Evolutionary conservation across 2,888 invertebrate genomes (phyloP).

Genomic region (Synergus itoensis): DNA sequence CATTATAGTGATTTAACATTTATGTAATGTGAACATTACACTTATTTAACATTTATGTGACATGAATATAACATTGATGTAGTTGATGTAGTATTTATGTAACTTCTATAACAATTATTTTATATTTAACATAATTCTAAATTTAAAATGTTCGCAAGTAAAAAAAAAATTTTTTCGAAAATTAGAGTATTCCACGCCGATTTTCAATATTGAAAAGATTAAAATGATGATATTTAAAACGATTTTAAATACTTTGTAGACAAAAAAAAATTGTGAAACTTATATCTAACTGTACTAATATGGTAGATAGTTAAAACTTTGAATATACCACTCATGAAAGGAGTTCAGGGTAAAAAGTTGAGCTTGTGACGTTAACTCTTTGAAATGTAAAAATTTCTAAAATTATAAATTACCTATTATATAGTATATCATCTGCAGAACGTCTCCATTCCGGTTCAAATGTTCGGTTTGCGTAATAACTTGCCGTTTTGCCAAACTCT

Average conservation of each 20-base stretch:
- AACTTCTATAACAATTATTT: too few species aligned
- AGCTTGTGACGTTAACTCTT: not conserved
- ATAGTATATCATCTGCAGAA: slow-evolving; percentile 86
- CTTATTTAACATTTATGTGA: not conserved
- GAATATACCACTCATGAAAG: not conserved
- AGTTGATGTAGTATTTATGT: not conserved
- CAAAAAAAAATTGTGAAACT: not conserved
- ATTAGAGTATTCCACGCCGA: too few species aligned
- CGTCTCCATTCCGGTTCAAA: slow-evolving; percentile 88
- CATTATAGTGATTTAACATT: not conserved
- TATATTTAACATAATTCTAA: too few species aligned
- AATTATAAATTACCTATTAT: slow-evolving; percentile 80
- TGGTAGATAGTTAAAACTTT: not conserved
- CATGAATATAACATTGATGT: not conserved
- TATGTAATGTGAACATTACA: not conserved
- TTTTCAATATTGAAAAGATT: too few species aligned
- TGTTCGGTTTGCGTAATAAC: slow-evolving; percentile 88
- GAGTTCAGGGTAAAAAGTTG: not conserved
- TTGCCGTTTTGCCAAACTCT: slow-evolving; percentile 89
- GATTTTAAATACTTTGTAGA: not conserved
- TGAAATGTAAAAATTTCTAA: not conserved
- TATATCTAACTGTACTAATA: not conserved
- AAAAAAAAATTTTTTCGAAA: too few species aligned
- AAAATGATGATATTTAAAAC: too few species aligned
- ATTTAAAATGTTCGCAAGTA: too few species aligned